These are phyloP conservation scores for Drosophila auraria DNA, from an alignment of 1,140 invertebrate genomes.

Conservation along the genomic window DNA sequence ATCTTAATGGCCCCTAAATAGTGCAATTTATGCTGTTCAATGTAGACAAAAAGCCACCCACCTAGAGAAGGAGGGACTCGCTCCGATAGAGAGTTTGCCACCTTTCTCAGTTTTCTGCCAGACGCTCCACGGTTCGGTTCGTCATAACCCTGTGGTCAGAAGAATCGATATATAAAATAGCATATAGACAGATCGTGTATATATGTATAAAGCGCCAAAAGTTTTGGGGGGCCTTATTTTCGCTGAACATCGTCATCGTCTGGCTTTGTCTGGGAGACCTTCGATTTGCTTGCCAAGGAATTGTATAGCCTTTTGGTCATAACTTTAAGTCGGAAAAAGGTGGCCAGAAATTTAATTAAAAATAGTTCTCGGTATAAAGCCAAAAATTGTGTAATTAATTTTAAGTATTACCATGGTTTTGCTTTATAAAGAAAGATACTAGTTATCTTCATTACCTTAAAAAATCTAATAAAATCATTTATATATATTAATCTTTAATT, in stretches of 20 bases:
- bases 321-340: slow-evolving; percentile 9
- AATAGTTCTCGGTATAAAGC: not conserved
- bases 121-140: slow-evolving; percentile 6
- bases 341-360: not conserved
- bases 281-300: slow-evolving; percentile 53
- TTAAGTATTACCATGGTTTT: not conserved
- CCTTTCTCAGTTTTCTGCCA: slow-evolving; percentile 17
- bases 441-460: too few relatives aligned
- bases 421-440: too few relatives aligned
- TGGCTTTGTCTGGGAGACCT: slow-evolving; percentile 27
- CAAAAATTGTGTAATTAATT: not conserved
- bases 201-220: not conserved
- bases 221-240: slow-evolving; percentile 60
- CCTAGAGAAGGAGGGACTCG: not conserved
- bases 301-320: slow-evolving; percentile 21
- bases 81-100: slow-evolving; percentile 1
- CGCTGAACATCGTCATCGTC: slow-evolving; percentile 58
- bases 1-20: slow-evolving; percentile 42
- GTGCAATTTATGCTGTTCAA: slow-evolving; percentile 25
- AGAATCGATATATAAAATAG: not conserved
- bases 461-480: too few relatives aligned
- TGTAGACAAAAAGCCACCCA: slow-evolving; percentile 27
- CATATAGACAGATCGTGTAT: not conserved
- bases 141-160: slow-evolving; percentile 23
- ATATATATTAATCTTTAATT: too few relatives aligned